phyloP scores from a whole-genome alignment of 1,140 invertebrate species.

The Luehdorfia chinensis region DNA sequence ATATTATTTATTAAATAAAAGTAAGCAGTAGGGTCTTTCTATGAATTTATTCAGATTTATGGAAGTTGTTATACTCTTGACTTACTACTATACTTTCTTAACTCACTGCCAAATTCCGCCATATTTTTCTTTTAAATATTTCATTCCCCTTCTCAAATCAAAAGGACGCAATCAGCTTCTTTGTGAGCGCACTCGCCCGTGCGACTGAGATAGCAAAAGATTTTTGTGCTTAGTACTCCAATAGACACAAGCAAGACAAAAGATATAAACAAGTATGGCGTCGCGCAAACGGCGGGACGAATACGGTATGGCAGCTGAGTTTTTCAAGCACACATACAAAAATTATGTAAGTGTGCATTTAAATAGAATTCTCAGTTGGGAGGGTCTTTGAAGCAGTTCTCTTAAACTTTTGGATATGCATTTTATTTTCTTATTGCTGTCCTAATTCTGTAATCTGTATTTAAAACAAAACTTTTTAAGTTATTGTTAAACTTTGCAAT shows the following conservation, averaged over 20 bases:
- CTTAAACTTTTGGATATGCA: conserved; percentile 24
- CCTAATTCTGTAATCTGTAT: not conserved
- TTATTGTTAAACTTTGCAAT: too few species aligned
- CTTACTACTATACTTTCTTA: too few species aligned
- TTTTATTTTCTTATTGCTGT: too few species aligned
- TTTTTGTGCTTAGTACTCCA: too few species aligned
- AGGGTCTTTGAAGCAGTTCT: conserved; percentile 27
- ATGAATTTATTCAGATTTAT: too few species aligned
- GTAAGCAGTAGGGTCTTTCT: too few species aligned
- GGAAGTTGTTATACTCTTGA: too few species aligned
- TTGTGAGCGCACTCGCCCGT: conserved; percentile 27
- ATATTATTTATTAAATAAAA: too few species aligned
- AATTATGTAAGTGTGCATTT: conserved; percentile 30
- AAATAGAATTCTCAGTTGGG: conserved; percentile 25
- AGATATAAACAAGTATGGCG: conserved; percentile 67
- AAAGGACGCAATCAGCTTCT: conserved; percentile 44
- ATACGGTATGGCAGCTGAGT: conserved; percentile 44
- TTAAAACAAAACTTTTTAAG: too few species aligned
- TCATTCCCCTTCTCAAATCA: conserved; percentile 64
- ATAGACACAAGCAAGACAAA: conserved; percentile 48
- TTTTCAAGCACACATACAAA: conserved; percentile 48
- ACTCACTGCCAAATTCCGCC: too few species aligned
- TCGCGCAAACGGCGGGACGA: conserved; percentile 34
- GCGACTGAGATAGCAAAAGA: conserved; percentile 40
- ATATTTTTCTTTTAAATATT: conserved; percentile 57